These are phyloP conservation scores for Dynastes grantii DNA, from an alignment of 2,888 invertebrate genomes.

Conservation along the genomic window DNA sequence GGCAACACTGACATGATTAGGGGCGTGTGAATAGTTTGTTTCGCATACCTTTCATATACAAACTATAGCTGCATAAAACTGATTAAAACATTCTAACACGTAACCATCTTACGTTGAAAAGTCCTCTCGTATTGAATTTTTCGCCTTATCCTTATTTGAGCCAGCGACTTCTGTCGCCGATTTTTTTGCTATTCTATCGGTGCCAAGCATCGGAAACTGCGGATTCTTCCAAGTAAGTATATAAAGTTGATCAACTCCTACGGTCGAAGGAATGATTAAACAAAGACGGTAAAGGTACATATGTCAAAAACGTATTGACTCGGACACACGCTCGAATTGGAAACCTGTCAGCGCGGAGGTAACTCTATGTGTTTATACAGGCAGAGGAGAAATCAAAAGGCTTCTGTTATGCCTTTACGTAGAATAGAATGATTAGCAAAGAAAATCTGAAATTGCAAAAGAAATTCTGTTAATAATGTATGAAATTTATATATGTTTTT, in stretches of 20 bases:
- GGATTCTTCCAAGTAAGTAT: conserved; percentile 21
- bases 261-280: neutral
- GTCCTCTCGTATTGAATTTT: conserved; percentile 4
- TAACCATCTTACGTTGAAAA: neutral
- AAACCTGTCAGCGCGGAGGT: conserved; percentile 26
- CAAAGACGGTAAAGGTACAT: neutral
- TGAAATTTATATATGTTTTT: too few species aligned
- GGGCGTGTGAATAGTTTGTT: too few species aligned
- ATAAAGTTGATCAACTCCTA: neutral
- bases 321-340: conserved; percentile 29
- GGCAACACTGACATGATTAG: too few species aligned
- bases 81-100: too few species aligned
- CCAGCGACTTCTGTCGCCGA: conserved; percentile 8
- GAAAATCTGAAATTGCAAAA: too few species aligned
- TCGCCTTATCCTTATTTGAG: conserved; percentile 10
- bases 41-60: too few species aligned
- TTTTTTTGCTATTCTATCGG: neutral
- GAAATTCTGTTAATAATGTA: too few species aligned
- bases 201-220: neutral
- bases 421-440: too few species aligned
- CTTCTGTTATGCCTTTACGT: too few species aligned
- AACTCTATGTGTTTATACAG: neutral
- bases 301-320: neutral
- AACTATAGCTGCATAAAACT: too few species aligned
- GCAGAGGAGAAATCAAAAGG: too few species aligned